Percentiles rank a stretch among this genome's conserved stretches.
Conservation (phyloP, 2,888 invertebrate species). For the Limnephilus lunatus region DNA sequence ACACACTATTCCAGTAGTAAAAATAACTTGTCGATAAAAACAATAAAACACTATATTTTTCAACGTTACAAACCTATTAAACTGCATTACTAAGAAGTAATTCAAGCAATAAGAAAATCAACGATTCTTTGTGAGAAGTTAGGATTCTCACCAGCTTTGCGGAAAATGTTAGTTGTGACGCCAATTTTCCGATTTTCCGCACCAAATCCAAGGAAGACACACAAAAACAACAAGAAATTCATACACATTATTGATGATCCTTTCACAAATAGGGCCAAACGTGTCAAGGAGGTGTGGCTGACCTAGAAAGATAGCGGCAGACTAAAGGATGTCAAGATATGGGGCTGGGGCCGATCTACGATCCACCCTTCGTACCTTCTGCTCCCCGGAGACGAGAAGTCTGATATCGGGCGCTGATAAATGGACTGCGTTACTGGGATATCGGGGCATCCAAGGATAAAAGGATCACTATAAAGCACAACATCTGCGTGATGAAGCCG, state of each 20-base stretch:
- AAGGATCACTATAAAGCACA: not conserved
- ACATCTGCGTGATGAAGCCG: not conserved
- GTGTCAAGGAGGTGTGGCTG: not conserved
- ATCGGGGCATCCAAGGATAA: not conserved
- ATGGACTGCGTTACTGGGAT: not conserved
- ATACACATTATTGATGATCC: not conserved
- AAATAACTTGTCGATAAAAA: no score
- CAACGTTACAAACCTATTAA: no score
- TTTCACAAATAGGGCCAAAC: not conserved
- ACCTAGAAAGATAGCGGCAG: slow-evolving; percentile 8
- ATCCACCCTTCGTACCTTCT: not conserved
- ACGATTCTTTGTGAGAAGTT: no score
- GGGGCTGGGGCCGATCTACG: not conserved
- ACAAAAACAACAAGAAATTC: not conserved
- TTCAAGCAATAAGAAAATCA: no score
- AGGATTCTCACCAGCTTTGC: not conserved
- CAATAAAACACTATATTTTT: no score
- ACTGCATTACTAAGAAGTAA: no score
- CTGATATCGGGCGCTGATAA: slow-evolving; percentile 1
- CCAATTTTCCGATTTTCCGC: not conserved
- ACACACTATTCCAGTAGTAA: no score
- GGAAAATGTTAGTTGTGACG: not conserved
- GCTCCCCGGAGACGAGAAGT: not conserved
- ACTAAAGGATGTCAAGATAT: not conserved
- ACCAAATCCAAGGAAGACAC: not conserved